These are phyloP conservation scores for Percopsis transmontana DNA, from an alignment of 2,113 vertebrate genomes.

Conservation along the genomic window DNA sequence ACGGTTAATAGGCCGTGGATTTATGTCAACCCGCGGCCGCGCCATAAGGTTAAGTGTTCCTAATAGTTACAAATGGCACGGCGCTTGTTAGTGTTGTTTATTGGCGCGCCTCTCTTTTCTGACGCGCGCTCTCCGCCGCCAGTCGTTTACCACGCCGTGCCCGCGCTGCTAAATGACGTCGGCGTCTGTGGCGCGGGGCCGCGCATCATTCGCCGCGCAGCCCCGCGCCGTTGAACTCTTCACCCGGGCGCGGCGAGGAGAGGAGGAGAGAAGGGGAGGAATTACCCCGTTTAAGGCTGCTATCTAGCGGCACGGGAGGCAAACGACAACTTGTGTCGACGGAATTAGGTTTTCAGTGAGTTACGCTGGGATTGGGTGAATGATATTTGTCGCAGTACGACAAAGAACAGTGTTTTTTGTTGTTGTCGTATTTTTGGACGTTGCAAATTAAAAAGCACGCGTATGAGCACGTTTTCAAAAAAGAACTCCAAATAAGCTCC, in stretches of 20 bases:
- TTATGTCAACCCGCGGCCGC: slow-evolving; percentile 66
- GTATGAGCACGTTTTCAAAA: no score
- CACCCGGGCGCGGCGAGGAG: slow-evolving; percentile 62
- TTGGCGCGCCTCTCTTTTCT: slow-evolving; percentile 62
- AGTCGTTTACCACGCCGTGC: slow-evolving; percentile 67
- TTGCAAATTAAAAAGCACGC: no score
- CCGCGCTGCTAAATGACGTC: slow-evolving; percentile 67
- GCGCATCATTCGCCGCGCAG: slow-evolving; percentile 63
- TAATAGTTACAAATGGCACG: slow-evolving; percentile 76
- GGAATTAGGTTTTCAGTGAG: background rate
- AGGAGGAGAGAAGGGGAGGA: slow-evolving; percentile 19
- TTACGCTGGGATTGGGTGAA: background rate
- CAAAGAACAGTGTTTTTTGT: no score
- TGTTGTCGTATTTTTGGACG: no score
- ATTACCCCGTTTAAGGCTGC: slow-evolving; percentile 67
- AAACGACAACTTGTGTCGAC: slow-evolving; percentile 1
- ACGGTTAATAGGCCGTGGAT: slow-evolving; percentile 67
- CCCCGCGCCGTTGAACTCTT: slow-evolving; percentile 73
- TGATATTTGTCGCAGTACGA: no score
- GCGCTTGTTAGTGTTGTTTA: slow-evolving; percentile 72
- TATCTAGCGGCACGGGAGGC: slow-evolving; percentile 62
- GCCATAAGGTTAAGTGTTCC: slow-evolving; percentile 76
- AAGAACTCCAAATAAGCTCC: no score
- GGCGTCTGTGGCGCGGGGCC: slow-evolving; percentile 56
- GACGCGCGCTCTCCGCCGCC: slow-evolving; percentile 52